Base-by-base conservation (phyloP, 2,113 vertebrate species). In the Pterocles gutturalis region DNA sequence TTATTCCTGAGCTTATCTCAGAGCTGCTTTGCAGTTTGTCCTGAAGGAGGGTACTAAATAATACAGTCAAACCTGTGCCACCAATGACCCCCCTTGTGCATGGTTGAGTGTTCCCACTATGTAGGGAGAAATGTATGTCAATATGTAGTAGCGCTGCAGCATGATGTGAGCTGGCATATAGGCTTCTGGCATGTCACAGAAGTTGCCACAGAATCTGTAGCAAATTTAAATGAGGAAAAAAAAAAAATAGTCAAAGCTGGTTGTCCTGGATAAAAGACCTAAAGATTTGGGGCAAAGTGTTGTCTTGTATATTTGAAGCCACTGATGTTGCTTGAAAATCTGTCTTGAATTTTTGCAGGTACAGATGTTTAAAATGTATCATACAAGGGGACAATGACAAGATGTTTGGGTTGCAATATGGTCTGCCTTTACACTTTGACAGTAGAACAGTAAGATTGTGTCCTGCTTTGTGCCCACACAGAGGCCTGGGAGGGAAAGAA, bases 311-410 rank as follows among this genome's bases (percentile, higher is more conserved):
- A 3, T 55, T 57, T 64, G 77, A 89, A 94, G 36, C 45, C 34
- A 17, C 17, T 36, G 58, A 70, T 28, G 29, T 28, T 78, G 54
- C 36, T 45, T 90, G 89, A 90, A 97, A 95, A 87, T 14, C 60
- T 96, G 71, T 83, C 55, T 91, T 96, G 91, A 81, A 73, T 75
- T 96, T 97, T 93, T 86, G 20, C 93, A 96, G 92, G 84, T 89
- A 64, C 58, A 83, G 66, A 28, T 80, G 64, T 87, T 81, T 89
- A 65, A 76, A 89, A 46, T 90, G 41, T 89, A 1, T 54, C 82
- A 48, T 13, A 9, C 75, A 18, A 82, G 69, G 83, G 88, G 53
- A 87, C 57, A 51, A n/a, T 90, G 89, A 14, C 60, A 36, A 76
- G 90, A 69, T 69, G 49, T 78, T 82, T 80, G 76, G 43, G 92